Percentiles rank a stretch among this genome's conserved stretches.
These are phyloP conservation scores for Pitangus sulphuratus DNA, from an alignment of 2,797 vertebrate species.

Conservation along the genomic window DNA sequence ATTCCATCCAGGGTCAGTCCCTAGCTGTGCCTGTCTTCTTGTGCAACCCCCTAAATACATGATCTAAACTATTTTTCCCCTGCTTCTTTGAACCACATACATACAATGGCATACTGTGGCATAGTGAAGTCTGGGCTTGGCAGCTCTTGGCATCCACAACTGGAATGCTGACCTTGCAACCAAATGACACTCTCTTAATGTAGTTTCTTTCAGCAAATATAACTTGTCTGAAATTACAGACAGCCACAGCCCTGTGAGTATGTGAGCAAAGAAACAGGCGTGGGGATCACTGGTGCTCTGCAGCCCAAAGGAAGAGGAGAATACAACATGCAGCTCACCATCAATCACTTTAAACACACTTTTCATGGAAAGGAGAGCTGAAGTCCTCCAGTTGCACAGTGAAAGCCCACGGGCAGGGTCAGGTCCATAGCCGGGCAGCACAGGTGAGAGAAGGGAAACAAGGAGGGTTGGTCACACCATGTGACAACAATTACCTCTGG, in stretches of 20 bases:
- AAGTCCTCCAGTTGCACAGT: fast-evolving
- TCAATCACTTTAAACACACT: fast-evolving
- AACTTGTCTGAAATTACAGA: neutral
- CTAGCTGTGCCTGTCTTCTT: neutral
- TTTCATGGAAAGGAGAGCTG: neutral
- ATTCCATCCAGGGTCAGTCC: neutral
- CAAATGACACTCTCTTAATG: fast-evolving
- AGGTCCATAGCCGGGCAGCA: fast-evolving
- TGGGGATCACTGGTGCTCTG: neutral
- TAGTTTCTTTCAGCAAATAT: neutral
- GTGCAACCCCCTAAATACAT: neutral
- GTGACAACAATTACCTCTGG: neutral
- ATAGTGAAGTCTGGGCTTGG: neutral
- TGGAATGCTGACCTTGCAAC: neutral
- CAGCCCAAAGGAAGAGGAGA: neutral
- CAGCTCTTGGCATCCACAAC: neutral
- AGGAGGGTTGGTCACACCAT: neutral
- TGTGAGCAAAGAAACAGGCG: neutral
- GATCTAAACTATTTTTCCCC: neutral
- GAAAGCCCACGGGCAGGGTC: neutral
- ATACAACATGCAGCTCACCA: fast-evolving
- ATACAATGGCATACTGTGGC: neutral
- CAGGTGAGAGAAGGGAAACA: neutral
- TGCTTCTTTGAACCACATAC: neutral
- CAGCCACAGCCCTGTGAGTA: fast-evolving